phyloP scores from a whole-genome alignment of 2,888 invertebrate genomes.

The Coleophora deauratella region DNA sequence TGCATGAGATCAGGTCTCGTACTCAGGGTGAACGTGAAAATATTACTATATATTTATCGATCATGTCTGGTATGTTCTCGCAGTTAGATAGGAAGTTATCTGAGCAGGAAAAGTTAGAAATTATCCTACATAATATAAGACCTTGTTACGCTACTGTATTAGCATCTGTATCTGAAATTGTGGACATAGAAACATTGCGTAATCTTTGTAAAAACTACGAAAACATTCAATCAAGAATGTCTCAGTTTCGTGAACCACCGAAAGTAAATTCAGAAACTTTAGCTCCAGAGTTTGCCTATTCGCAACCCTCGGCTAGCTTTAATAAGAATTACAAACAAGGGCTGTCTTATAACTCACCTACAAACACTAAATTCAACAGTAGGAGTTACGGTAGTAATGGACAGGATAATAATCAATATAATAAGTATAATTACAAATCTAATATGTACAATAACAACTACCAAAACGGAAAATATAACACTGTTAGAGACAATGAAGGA shows the following conservation, averaged over 20 bases:
- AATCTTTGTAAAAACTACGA: conserved; percentile 12
- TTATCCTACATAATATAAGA: conserved; percentile 12
- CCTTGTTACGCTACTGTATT: conserved; percentile 11
- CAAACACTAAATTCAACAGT: no score
- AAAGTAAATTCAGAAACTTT: conserved; percentile 4
- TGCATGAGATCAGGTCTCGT: no score
- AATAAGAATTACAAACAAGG: no score
- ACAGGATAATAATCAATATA: no score
- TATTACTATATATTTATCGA: conserved; percentile 14
- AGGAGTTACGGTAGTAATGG: no score
- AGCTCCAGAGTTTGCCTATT: conserved; percentile 12
- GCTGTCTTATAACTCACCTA: no score
- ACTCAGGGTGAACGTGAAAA: conserved; percentile 14
- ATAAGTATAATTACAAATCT: no score
- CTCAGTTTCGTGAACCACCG: conserved; percentile 9
- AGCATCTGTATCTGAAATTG: conserved; percentile 7
- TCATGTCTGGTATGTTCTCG: conserved; percentile 14
- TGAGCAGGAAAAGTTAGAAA: conserved; percentile 7
- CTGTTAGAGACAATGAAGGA: no score
- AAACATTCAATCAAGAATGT: conserved; percentile 5
- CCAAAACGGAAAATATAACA: no score
- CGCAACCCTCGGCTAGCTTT: background rate
- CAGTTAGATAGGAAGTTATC: conserved; percentile 1
- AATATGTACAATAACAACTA: no score
- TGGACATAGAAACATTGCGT: conserved; percentile 6